phyloP scores from a whole-genome alignment of 2,113 vertebrate species.

The Myanophis thanlyinensis region DNA sequence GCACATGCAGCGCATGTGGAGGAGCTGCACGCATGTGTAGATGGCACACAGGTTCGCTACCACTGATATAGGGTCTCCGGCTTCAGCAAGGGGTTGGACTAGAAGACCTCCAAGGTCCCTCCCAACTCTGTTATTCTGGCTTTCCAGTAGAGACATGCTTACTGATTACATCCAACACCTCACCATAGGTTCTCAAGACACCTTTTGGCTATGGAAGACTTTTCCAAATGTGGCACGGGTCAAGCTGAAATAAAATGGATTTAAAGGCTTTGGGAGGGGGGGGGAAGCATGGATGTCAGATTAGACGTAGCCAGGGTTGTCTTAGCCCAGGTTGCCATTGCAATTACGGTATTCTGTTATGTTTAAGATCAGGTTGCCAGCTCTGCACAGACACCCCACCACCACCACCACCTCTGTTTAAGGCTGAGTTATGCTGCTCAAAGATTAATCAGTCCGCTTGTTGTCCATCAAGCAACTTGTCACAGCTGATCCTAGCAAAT shows the following conservation, averaged over 20 bases:
- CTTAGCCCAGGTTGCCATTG: not conserved
- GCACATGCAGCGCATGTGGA: too few species aligned
- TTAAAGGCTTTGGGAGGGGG: too few species aligned
- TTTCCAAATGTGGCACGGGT: not conserved
- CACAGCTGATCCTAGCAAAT: not conserved
- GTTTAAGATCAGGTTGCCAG: not conserved
- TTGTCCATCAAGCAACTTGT: not conserved
- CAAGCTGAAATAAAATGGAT: too few species aligned
- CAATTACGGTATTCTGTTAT: not conserved
- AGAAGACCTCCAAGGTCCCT: not conserved
- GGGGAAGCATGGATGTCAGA: fast-evolving
- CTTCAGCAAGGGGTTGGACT: not conserved
- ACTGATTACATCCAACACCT: not conserved
- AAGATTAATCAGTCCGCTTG: slow-evolving; percentile 1
- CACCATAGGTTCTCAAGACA: not conserved
- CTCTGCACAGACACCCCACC: not conserved
- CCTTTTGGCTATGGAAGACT: not conserved
- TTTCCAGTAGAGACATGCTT: not conserved
- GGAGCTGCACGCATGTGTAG: too few species aligned
- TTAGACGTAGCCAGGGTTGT: not conserved
- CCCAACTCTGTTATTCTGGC: not conserved
- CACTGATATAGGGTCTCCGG: not conserved
- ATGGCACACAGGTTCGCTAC: too few species aligned
- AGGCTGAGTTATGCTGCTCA: not conserved
- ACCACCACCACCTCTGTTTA: not conserved